Evolutionary conservation across 2,888 invertebrate species (phyloP), one percentile per base, ranked within the genome.

Genomic region (Megaustenia siamemsis): DNA sequence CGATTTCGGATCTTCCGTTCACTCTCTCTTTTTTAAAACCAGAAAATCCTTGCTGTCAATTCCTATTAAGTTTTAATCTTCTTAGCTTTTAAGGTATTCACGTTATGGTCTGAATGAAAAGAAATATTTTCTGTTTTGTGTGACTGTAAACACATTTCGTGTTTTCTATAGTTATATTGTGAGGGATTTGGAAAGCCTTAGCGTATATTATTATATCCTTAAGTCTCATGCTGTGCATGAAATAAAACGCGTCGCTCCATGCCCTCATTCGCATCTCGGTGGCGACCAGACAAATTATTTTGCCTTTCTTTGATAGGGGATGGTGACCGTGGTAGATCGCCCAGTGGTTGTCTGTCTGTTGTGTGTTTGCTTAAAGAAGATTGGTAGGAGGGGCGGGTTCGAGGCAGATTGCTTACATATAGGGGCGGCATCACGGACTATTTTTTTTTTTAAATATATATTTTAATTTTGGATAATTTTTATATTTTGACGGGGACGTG

Each of bases 11-110:
- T 75, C 49, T n/a, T 45, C 28, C 28, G 45, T 15, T 21, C 8
- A 60, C 38, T 40, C 3, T 69, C 21, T 69, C 8, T 69, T 1
- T 40, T 24, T 69, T 69, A 38, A 69, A 69, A 38, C 40, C 24
- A 40, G 40, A 40, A 38, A 69, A 76, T 24, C 28, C 56, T 56
- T 56, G 0, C 53, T 32, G 78, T 78, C 78, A 43, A 3, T n/a
- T 78, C 38, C 24, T 45, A 78, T 80, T 69, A 68, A 80, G 69
- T 69, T 53, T 49, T 43, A 80, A 80, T 49, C 69, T 69, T 53
- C 69, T 53, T 80, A 49, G 18, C 53, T 69, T 38, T 32, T 45
- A n/a, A 80, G 15, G 49, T 24, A 80, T 80, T 80, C 40, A 38
- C 68, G 49, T 38, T 69, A 28, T 24, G n/a, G 32, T 56, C 32